phyloP scores from a whole-genome alignment of 2,113 vertebrate species.

The Lophochroa leadbeateri region DNA sequence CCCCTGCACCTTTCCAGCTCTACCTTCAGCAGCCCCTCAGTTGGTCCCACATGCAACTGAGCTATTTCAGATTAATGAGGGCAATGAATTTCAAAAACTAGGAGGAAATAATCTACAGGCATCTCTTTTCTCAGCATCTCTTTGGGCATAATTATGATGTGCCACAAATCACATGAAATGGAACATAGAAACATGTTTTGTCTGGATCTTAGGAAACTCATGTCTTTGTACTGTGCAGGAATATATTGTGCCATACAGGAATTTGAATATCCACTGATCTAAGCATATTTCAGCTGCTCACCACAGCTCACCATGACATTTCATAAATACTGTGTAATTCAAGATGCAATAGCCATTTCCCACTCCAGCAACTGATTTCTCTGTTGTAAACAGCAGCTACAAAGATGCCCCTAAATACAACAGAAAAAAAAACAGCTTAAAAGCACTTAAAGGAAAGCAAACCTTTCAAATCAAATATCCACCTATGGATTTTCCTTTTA shows the following conservation, averaged over 20 bases:
- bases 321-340: slow-evolving; percentile 4
- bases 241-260: background rate
- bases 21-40: background rate
- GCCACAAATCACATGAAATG: background rate
- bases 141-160: background rate
- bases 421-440: background rate
- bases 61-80: background rate
- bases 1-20: background rate
- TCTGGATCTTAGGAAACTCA: background rate
- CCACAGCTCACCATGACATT: background rate
- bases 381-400: background rate
- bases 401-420: background rate
- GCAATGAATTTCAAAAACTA: background rate
- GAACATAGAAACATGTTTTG: background rate
- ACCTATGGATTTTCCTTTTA: background rate
- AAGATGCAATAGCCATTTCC: slow-evolving; percentile 13
- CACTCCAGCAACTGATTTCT: background rate
- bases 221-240: background rate
- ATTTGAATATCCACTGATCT: background rate
- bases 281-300: slow-evolving; percentile 9
- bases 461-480: background rate
- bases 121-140: background rate
- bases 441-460: background rate
- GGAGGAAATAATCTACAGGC: background rate
- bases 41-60: background rate